phyloP scores from a whole-genome alignment of 2,797 vertebrate genomes.

The Chelon auratus region DNA sequence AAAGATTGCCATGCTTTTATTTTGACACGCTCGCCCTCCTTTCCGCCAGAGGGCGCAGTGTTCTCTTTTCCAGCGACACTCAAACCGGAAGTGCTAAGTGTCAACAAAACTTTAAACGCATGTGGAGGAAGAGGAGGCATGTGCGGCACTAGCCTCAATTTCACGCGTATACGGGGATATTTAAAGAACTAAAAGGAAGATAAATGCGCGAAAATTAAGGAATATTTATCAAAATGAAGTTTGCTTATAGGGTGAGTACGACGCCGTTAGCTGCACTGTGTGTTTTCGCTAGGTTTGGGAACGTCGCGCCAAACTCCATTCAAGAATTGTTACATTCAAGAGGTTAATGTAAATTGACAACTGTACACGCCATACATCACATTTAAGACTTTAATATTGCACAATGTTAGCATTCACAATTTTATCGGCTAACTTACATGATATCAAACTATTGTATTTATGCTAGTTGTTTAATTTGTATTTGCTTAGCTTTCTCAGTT shows the following conservation, averaged over 20 bases:
- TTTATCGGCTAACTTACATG: not conserved
- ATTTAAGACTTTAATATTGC: rapidly evolving
- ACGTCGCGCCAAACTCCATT: constrained; percentile 9
- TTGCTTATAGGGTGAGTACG: constrained; percentile 83
- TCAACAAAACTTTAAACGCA: constrained; percentile 69
- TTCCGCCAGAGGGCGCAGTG: constrained; percentile 40
- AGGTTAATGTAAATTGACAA: rapidly evolving
- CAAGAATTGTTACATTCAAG: not conserved
- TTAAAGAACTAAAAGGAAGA: not conserved
- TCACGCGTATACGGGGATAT: rapidly evolving
- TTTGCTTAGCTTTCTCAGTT: no score
- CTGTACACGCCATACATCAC: rapidly evolving
- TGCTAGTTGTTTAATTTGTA: no score
- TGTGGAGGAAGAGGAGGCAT: constrained; percentile 51
- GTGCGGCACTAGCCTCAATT: not conserved
- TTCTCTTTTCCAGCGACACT: rapidly evolving
- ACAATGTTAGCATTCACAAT: rapidly evolving
- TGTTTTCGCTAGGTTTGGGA: not conserved
- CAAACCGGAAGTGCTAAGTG: constrained; percentile 54
- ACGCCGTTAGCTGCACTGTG: not conserved
- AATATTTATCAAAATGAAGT: constrained; percentile 81
- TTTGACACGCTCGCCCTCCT: constrained; percentile 15
- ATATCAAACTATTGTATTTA: not conserved
- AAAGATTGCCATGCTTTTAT: not conserved
- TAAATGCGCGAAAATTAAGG: not conserved